Percentiles rank a stretch among this genome's conserved stretches.
phyloP scores from a whole-genome alignment of 2,797 vertebrate genomes.

The Hephaestus fuliginosus region DNA sequence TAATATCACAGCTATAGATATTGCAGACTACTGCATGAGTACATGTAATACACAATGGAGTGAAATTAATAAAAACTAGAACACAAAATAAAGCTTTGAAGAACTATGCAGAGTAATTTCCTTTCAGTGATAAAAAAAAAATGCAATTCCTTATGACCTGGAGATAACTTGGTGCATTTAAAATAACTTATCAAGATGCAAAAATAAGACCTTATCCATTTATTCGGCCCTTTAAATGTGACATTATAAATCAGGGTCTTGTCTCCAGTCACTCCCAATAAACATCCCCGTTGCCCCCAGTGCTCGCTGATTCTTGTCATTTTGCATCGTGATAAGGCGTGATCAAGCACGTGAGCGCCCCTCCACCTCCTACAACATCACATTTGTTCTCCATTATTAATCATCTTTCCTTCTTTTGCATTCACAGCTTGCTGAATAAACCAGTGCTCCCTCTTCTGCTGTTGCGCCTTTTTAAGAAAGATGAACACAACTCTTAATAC shows the following conservation, averaged over 20 bases:
- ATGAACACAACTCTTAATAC: slow-evolving; percentile 5
- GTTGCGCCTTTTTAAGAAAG: not conserved
- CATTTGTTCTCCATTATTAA: slow-evolving; percentile 33
- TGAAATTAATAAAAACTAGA: not conserved
- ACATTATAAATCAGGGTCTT: slow-evolving; percentile 6
- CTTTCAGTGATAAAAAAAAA: not conserved
- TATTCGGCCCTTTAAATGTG: not conserved
- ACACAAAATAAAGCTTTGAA: not conserved
- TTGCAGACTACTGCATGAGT: not conserved
- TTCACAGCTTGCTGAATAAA: slow-evolving; percentile 23
- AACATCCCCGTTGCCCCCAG: not conserved
- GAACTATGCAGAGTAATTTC: not conserved
- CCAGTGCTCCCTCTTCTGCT: not conserved
- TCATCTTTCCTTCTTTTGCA: slow-evolving; percentile 20
- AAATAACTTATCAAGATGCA: too few species aligned
- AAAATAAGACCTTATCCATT: not conserved
- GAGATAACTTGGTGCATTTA: not conserved
- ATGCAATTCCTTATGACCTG: not conserved
- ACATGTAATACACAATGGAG: not conserved
- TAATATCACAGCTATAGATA: not conserved
- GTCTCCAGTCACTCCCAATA: not conserved
- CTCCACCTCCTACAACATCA: slow-evolving; percentile 32
- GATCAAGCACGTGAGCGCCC: not conserved
- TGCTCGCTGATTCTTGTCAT: slow-evolving; percentile 17
- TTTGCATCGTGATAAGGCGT: not conserved